Evolutionary conservation across 2,113 vertebrate species (phyloP).

Genomic region (Ptychochromis oligacanthus): DNA sequence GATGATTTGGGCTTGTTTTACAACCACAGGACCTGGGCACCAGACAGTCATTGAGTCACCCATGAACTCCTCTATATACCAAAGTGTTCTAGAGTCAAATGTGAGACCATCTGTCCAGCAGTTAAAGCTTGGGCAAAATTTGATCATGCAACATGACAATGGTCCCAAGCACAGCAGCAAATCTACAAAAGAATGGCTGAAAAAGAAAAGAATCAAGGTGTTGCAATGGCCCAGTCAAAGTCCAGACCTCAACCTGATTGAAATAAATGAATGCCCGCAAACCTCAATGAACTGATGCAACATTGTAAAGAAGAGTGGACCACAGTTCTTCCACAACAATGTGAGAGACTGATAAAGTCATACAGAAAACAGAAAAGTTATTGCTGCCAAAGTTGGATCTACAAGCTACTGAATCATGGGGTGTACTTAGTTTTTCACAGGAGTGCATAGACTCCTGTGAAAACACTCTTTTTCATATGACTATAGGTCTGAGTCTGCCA

Average conservation of each 20-base stretch:
- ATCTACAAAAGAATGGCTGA: neutral
- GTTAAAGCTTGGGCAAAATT: neutral
- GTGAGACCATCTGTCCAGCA: neutral
- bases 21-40: neutral
- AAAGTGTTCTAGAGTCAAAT: neutral
- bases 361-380: neutral
- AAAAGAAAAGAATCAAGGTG: neutral
- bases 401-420: conserved; percentile 2
- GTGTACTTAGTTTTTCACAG: neutral
- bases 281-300: neutral
- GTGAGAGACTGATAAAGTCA: neutral
- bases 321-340: neutral
- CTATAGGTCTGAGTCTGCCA: neutral
- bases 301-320: neutral
- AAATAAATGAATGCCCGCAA: neutral
- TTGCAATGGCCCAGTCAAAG: neutral
- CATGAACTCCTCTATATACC: neutral
- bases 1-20: neutral
- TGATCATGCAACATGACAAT: neutral
- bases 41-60: neutral
- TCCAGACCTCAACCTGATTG: neutral
- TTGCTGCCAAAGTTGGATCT: neutral
- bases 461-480: neutral
- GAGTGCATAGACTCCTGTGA: neutral
- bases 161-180: neutral